phyloP scores from a whole-genome alignment of 2,113 vertebrate species.

The Chionis minor region DNA sequence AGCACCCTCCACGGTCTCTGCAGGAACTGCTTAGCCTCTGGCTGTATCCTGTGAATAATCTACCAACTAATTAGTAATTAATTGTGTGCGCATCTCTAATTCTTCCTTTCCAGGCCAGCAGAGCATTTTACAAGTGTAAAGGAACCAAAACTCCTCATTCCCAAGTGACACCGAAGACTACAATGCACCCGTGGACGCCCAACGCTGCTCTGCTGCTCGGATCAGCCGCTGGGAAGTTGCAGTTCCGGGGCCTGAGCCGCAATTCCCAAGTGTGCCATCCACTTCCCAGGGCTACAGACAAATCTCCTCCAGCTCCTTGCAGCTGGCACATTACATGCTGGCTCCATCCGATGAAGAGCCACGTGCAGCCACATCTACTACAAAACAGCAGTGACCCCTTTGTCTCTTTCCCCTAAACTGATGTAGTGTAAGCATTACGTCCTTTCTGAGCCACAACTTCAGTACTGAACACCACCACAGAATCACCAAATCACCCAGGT shows the following conservation, averaged over 20 bases:
- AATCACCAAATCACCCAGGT: too few species aligned
- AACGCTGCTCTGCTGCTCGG: not conserved
- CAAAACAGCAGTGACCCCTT: not conserved
- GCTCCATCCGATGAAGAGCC: not conserved
- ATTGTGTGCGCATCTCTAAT: not conserved
- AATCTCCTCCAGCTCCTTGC: rapidly evolving
- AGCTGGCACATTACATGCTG: too few species aligned
- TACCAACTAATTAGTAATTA: conserved; percentile 19
- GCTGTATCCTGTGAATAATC: not conserved
- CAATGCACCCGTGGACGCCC: rapidly evolving
- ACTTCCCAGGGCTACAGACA: not conserved
- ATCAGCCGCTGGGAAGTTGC: not conserved
- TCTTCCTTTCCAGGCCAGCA: not conserved
- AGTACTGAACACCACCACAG: too few species aligned
- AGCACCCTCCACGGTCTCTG: rapidly evolving
- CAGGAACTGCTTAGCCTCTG: not conserved
- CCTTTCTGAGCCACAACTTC: not conserved
- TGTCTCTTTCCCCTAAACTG: not conserved
- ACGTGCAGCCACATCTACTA: rapidly evolving
- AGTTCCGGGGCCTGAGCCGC: not conserved
- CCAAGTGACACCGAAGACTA: rapidly evolving
- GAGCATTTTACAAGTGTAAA: not conserved
- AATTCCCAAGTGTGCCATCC: rapidly evolving
- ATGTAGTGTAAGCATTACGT: rapidly evolving
- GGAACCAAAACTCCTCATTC: not conserved